Percentiles rank a stretch among this genome's conserved stretches.
These are phyloP conservation scores for Smittia aterrima DNA, from an alignment of 2,888 invertebrate genomes.

Conservation along the genomic window DNA sequence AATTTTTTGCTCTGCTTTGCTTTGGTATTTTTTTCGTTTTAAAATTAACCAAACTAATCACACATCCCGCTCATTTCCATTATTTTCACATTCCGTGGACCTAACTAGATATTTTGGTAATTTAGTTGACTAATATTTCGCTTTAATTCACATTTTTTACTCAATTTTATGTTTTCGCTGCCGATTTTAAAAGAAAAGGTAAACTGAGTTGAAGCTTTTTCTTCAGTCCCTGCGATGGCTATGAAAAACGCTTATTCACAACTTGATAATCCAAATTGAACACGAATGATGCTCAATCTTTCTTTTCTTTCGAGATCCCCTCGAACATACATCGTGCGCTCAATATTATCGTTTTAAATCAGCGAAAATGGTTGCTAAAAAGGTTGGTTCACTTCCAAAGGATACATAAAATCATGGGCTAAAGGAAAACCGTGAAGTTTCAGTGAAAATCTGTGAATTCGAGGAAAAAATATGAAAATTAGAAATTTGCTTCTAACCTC, in stretches of 20 bases:
- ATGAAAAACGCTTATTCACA: neutral
- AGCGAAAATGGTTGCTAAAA: conserved; percentile 54
- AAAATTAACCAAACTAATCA: conserved; percentile 9
- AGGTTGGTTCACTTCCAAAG: conserved; percentile 48
- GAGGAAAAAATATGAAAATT: conserved; percentile 7
- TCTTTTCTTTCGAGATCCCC: conserved; percentile 17
- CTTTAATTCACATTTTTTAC: neutral
- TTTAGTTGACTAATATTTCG: neutral
- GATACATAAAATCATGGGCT: neutral
- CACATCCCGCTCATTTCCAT: neutral
- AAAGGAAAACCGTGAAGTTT: conserved; percentile 7
- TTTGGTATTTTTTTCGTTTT: conserved; percentile 20
- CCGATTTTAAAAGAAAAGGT: neutral
- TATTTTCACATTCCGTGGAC: neutral
- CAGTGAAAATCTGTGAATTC: conserved; percentile 27
- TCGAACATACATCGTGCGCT: neutral
- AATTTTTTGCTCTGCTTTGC: conserved; percentile 1
- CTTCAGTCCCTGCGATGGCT: neutral
- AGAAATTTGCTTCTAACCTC: conserved; percentile 39
- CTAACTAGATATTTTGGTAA: conserved; percentile 30
- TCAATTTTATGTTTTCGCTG: neutral
- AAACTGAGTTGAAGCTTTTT: no score
- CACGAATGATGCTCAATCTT: conserved; percentile 20
- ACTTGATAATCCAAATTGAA: no score
- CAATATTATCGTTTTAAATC: conserved; percentile 14